phyloP scores from a whole-genome alignment of 2,113 vertebrate genomes.

The Oncorhynchus tshawytscha region DNA sequence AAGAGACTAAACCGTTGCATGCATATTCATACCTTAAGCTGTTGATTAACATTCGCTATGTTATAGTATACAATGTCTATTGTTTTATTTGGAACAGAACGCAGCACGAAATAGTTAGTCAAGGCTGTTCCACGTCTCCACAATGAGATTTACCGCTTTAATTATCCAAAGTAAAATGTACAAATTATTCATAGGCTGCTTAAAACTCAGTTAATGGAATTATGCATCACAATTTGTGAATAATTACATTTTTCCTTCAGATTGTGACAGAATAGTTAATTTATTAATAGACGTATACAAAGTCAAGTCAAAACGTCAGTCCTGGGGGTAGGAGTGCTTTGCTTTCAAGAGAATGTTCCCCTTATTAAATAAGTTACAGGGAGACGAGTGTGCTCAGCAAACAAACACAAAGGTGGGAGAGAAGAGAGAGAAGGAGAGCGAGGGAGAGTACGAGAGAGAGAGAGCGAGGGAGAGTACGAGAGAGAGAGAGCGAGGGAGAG shows the following conservation, averaged over 20 bases:
- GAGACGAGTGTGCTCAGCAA: conserved; percentile 63
- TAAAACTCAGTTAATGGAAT: conserved; percentile 74
- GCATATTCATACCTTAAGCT: conserved; percentile 70
- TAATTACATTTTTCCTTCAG: conserved; percentile 78
- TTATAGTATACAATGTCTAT: conserved; percentile 59
- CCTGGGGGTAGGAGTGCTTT: conserved; percentile 74
- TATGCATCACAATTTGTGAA: conserved; percentile 77
- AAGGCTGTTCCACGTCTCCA: conserved; percentile 53
- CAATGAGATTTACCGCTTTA: conserved; percentile 77
- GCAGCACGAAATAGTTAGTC: conserved; percentile 56
- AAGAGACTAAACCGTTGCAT: conserved; percentile 64
- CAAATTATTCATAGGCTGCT: conserved; percentile 75
- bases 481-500: background rate
- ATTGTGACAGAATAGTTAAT: conserved; percentile 79
- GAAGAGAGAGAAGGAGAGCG: conserved; percentile 33
- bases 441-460: conserved; percentile 18
- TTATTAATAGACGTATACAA: conserved; percentile 78
- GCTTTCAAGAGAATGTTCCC: conserved; percentile 74
- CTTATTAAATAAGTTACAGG: conserved; percentile 78
- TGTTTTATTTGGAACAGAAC: conserved; percentile 64
- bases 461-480: background rate
- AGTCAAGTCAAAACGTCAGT: conserved; percentile 74
- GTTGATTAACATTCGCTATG: conserved; percentile 62
- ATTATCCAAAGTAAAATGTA: conserved; percentile 75
- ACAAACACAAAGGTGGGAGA: conserved; percentile 67